Evolutionary conservation across 2,113 vertebrate genomes (phyloP).

Genomic region (Nanorana parkeri): DNA sequence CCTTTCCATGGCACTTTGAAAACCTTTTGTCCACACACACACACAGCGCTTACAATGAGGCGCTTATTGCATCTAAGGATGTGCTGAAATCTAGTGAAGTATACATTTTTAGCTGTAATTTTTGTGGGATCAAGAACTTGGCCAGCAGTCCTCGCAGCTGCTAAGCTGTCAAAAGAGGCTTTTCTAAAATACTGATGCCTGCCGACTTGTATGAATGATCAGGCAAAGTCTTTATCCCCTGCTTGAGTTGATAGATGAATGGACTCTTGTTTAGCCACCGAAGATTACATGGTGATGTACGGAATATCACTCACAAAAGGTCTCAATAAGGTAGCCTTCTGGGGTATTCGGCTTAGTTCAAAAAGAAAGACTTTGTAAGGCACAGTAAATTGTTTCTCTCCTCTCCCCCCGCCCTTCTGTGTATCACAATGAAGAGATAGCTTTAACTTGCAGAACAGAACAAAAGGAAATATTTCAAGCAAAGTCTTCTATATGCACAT

Average conservation of each 20-base stretch:
- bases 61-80: constrained; percentile 49
- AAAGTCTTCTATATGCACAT: background rate
- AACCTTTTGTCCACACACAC: background rate
- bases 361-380: constrained; percentile 47
- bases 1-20: background rate
- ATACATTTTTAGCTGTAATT: constrained; percentile 50
- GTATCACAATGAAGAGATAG: constrained; percentile 25
- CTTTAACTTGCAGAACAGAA: constrained; percentile 12
- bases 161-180: constrained; percentile 54
- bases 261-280: constrained; percentile 51
- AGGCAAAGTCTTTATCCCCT: constrained; percentile 50
- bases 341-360: constrained; percentile 40
- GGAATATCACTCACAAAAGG: constrained; percentile 57
- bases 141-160: constrained; percentile 51
- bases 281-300: constrained; percentile 57
- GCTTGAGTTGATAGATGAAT: constrained; percentile 57
- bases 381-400: constrained; percentile 42
- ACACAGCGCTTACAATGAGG: constrained; percentile 25
- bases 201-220: constrained; percentile 53
- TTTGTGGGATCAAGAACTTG: constrained; percentile 51
- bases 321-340: constrained; percentile 59
- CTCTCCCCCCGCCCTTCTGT: background rate
- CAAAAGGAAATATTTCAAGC: constrained; percentile 35
- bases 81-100: constrained; percentile 40
- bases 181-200: constrained; percentile 54